Evolutionary conservation across 2,797 vertebrate species (phyloP), one percentile per base, ranked within the genome.

Genomic region (Hypotaenidia okinawae): DNA sequence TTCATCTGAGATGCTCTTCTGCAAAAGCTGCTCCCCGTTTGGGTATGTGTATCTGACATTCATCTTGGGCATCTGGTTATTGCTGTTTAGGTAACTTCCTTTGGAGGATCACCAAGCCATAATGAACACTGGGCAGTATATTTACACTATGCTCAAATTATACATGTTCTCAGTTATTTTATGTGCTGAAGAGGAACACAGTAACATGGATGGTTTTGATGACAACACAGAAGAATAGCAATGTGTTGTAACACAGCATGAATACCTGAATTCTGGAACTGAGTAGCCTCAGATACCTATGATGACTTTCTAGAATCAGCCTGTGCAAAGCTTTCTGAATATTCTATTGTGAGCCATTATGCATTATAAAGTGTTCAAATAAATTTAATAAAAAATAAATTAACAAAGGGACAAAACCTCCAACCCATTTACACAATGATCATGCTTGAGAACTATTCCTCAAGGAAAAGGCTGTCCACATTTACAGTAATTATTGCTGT

Each of bases 361-460:
- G 35, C 17, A 32, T 21, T 80, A n/a, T 18, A 24, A 74, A 24
- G 19, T 30, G 22, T 25, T 57, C 13, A 75, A 70, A 55, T 45
- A 64, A 45, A 55, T 41, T 33, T 15, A 41, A 51, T 41, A 55
- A 5, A 54, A 75, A 58, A 51, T 28, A 0, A 72, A 37, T 32
- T 81, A 15, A 32, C 63, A 54, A 41, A 22, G 17, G 30, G 2
- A 2, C 16, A 49, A 78, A 28, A n/a, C 1, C 10, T 16, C 0
- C 3, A 49, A 3, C 16, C 2, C 22, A 25, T 61, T 83, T 78
- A 45, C 35, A 76, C 5, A 33, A 85, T 67, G 43, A 39, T 45
- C 24, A 41, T 55, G 24, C 10, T 13, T 57, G 41, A 83, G 17
- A 85, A 63, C 17, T 25, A 25, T 12, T 55, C 22, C n/a, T 83